A percentile compares a stretch with the other conserved stretches of the same genome.
These are phyloP conservation scores for Hybos culiciformis DNA, from an alignment of 2,888 invertebrate genomes.

Conservation along the genomic window DNA sequence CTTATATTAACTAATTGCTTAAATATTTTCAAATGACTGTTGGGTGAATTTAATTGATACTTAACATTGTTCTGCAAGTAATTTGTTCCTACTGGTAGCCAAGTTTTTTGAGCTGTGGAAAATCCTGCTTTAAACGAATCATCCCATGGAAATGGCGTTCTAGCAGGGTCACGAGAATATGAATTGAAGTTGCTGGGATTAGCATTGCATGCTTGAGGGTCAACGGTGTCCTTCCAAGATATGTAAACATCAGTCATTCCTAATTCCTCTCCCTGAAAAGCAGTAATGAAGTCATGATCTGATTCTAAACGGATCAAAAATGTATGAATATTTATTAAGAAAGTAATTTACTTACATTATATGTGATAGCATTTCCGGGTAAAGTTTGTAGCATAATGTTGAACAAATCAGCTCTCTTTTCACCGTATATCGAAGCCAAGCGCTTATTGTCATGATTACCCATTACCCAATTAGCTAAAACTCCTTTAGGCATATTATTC, in stretches of 20 bases:
- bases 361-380: constrained; percentile 73
- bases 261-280: constrained; percentile 49
- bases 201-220: constrained; percentile 40
- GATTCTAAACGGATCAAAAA: too few relatives aligned
- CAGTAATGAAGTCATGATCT: background rate
- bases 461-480: constrained; percentile 42
- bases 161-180: constrained; percentile 41
- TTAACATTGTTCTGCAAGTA: constrained; percentile 26
- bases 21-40: constrained; percentile 45
- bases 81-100: constrained; percentile 19
- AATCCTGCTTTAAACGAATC: constrained; percentile 22
- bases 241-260: constrained; percentile 44
- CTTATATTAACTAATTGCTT: constrained; percentile 35
- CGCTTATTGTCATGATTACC: constrained; percentile 68
- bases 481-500: constrained; percentile 38
- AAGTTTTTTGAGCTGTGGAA: constrained; percentile 18
- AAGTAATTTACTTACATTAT: constrained; percentile 44
- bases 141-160: constrained; percentile 53
- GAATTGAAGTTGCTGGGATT: constrained; percentile 33
- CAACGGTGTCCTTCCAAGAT: constrained; percentile 39
- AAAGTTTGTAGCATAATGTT: constrained; percentile 69
- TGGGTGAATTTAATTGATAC: constrained; percentile 34
- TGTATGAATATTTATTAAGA: background rate
- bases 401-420: constrained; percentile 56
- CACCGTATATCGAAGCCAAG: constrained; percentile 53